Evolutionary conservation across 2,888 invertebrate genomes (phyloP).

Genomic region (Doris montereyensis): DNA sequence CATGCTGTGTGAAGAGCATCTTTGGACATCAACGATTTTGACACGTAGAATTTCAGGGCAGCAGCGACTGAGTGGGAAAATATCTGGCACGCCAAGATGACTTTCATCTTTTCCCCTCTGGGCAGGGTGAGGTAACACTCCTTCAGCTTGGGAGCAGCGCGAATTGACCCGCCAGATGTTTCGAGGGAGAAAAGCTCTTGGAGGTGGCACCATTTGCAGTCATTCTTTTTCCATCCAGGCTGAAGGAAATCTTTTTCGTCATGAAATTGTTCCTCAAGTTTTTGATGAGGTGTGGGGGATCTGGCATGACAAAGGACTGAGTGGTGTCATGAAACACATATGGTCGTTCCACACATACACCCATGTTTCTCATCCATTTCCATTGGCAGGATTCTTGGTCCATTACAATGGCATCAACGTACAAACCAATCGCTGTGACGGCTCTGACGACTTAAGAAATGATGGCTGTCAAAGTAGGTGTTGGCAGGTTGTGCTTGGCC

Average conservation of each 20-base stretch:
- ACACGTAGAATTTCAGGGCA: slow-evolving; percentile 6
- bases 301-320: neutral
- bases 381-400: slow-evolving; percentile 21
- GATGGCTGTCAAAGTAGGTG: neutral
- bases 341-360: neutral
- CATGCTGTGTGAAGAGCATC: slow-evolving; percentile 1
- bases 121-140: neutral
- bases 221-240: neutral
- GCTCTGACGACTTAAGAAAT: neutral
- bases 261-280: slow-evolving; percentile 5
- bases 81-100: slow-evolving; percentile 21
- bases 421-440: neutral
- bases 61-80: slow-evolving; percentile 7
- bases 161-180: neutral
- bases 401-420: neutral
- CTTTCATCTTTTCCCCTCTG: slow-evolving; percentile 9
- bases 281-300: slow-evolving; percentile 17
- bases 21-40: neutral
- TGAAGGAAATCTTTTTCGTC: neutral
- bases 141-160: neutral
- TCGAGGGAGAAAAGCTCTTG: neutral
- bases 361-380: slow-evolving; percentile 6
- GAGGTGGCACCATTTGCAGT: slow-evolving; percentile 2
- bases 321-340: neutral
- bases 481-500: neutral